Conservation (phyloP, 2,888 invertebrate genomes). For the Globia sparganii region DNA sequence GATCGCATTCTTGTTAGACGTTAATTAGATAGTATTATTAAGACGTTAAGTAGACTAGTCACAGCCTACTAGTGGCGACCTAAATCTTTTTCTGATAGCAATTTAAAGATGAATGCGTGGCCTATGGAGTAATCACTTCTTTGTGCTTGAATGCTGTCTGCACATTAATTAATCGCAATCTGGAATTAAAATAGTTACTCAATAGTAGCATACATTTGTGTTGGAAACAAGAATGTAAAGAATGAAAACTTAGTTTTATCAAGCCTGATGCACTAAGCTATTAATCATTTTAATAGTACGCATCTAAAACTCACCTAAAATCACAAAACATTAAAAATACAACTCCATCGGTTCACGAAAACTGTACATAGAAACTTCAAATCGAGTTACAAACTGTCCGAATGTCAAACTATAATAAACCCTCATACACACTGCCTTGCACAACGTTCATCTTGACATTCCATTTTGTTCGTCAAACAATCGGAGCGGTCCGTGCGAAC, state of each 20-base stretch:
- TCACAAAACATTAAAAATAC: constrained; percentile 72
- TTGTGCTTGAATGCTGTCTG: constrained; percentile 32
- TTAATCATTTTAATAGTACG: neutral
- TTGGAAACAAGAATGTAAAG: neutral
- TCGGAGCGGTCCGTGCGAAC: constrained; percentile 82
- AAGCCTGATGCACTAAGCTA: neutral
- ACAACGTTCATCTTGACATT: constrained; percentile 89
- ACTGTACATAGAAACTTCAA: constrained; percentile 75
- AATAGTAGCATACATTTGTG: constrained; percentile 19
- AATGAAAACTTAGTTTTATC: neutral
- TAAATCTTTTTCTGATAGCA: constrained; percentile 39
- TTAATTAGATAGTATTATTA: constrained; percentile 50
- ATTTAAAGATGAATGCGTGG: constrained; percentile 37
- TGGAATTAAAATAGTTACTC: constrained; percentile 27
- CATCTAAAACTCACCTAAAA: neutral
- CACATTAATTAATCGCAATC: constrained; percentile 38
- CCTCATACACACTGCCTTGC: constrained; percentile 75
- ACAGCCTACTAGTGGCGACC: constrained; percentile 18
- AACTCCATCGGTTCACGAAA: constrained; percentile 69
- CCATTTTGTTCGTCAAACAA: constrained; percentile 85
- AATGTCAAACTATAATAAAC: constrained; percentile 78
- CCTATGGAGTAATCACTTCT: constrained; percentile 23
- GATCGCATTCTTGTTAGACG: constrained; percentile 31
- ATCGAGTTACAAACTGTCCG: constrained; percentile 79
- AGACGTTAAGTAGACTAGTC: constrained; percentile 23